These are phyloP conservation scores for Tetrapedia diversipes DNA, from an alignment of 2,888 invertebrate genomes.

Conservation along the genomic window DNA sequence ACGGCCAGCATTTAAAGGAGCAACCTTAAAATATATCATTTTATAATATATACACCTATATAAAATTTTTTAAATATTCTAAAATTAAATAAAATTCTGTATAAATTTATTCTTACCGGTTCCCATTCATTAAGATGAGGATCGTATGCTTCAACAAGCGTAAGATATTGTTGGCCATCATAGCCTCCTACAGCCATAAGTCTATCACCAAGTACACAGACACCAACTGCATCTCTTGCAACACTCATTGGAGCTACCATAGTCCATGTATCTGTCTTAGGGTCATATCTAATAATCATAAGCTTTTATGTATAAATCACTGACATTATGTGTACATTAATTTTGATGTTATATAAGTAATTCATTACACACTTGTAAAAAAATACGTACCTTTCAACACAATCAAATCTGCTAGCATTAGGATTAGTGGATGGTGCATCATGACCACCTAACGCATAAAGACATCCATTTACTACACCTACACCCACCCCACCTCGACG, in stretches of 20 bases:
- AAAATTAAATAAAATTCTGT: slow-evolving; percentile 3
- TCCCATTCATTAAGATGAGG: slow-evolving; percentile 91
- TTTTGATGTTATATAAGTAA: slow-evolving; percentile 77
- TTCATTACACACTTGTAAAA: slow-evolving; percentile 66
- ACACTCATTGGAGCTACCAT: slow-evolving; percentile 92
- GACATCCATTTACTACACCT: slow-evolving; percentile 92
- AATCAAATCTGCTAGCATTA: slow-evolving; percentile 92
- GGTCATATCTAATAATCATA: slow-evolving; percentile 84
- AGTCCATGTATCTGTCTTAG: slow-evolving; percentile 93
- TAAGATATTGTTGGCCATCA: slow-evolving; percentile 94
- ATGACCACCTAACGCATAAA: slow-evolving; percentile 97
- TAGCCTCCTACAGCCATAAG: slow-evolving; percentile 95
- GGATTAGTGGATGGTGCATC: slow-evolving; percentile 96
- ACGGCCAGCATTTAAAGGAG: slow-evolving; percentile 91
- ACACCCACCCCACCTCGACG: slow-evolving; percentile 95
- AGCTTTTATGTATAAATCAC: neutral
- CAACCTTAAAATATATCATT: slow-evolving; percentile 84
- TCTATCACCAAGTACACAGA: slow-evolving; percentile 92
- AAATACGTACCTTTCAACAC: slow-evolving; percentile 90
- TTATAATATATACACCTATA: neutral
- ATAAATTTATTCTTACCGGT: slow-evolving; percentile 80
- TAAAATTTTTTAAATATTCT: slow-evolving; percentile 6
- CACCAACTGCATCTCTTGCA: slow-evolving; percentile 94
- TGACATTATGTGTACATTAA: slow-evolving; percentile 1
- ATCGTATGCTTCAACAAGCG: slow-evolving; percentile 95